These are phyloP conservation scores for Amphiura filiformis DNA, from an alignment of 35 echinoderm and acorn worm genomes.

Conservation along the genomic window DNA sequence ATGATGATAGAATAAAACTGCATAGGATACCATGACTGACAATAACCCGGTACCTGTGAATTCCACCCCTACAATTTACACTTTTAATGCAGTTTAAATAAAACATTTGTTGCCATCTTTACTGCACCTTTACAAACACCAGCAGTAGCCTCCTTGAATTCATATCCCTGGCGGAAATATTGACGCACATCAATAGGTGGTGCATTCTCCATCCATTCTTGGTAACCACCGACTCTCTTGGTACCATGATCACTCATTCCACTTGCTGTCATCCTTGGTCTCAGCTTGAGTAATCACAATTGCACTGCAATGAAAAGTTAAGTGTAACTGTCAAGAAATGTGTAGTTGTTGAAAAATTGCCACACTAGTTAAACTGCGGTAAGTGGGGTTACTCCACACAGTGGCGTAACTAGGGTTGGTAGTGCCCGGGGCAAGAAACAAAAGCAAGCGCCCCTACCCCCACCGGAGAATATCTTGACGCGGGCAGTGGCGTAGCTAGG, in stretches of 20 bases:
- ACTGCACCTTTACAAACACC: constrained; percentile 31
- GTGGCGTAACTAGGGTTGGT: no score
- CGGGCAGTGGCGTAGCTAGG: no score
- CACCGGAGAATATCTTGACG: no score
- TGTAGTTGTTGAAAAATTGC: background rate
- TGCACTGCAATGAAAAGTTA: background rate
- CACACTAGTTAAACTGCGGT: no score
- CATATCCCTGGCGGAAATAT: constrained; percentile 26
- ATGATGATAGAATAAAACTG: no score
- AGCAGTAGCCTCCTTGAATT: constrained; percentile 13
- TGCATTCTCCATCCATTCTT: constrained; percentile 13
- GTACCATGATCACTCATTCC: background rate
- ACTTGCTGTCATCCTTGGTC: background rate
- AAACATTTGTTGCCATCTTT: background rate
- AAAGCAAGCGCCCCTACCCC: no score
- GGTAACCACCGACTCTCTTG: constrained; percentile 5
- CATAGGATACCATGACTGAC: no score
- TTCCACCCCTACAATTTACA: background rate
- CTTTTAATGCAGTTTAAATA: background rate
- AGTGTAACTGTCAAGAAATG: background rate
- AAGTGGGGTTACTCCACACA: no score
- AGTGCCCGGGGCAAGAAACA: no score
- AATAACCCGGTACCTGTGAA: no score
- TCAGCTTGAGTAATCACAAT: background rate
- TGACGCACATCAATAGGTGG: background rate